Conservation (phyloP, 2,797 vertebrate genomes). For the Streptopelia turtur region DNA sequence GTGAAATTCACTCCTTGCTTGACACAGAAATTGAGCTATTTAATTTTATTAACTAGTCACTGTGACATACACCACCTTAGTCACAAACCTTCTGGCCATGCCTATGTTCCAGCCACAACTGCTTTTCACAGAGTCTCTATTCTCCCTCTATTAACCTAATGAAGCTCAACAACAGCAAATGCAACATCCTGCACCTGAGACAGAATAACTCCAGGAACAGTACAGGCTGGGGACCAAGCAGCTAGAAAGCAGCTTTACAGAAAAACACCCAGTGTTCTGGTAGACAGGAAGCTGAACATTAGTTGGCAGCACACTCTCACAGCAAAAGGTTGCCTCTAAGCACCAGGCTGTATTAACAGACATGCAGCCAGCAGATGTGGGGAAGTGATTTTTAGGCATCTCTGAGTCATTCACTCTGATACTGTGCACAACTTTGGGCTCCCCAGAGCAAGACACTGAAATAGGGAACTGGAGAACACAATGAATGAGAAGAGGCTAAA, state of each 20-base stretch:
- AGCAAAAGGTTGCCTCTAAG: not conserved
- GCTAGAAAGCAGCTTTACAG: not conserved
- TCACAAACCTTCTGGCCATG: not conserved
- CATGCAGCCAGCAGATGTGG: not conserved
- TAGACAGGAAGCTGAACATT: not conserved
- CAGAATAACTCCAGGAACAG: not conserved
- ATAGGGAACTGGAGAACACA: accelerated
- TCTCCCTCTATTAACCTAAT: not conserved
- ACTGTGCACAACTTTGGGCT: not conserved
- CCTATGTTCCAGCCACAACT: not conserved
- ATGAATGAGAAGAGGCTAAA: not conserved
- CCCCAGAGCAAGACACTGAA: not conserved
- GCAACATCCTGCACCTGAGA: not conserved
- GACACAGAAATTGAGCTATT: not conserved
- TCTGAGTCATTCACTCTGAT: not conserved
- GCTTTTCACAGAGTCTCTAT: not conserved
- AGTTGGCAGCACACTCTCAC: not conserved
- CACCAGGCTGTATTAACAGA: not conserved
- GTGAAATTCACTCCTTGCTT: not conserved
- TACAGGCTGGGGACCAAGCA: not conserved
- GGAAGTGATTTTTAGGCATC: not conserved
- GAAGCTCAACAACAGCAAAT: not conserved
- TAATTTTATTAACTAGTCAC: not conserved
- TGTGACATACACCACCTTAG: not conserved
- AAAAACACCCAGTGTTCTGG: not conserved